Evolutionary conservation across 2,113 vertebrate genomes (phyloP), one percentile per base, ranked within the genome.

Genomic region (Chrysochloris asiatica): DNA sequence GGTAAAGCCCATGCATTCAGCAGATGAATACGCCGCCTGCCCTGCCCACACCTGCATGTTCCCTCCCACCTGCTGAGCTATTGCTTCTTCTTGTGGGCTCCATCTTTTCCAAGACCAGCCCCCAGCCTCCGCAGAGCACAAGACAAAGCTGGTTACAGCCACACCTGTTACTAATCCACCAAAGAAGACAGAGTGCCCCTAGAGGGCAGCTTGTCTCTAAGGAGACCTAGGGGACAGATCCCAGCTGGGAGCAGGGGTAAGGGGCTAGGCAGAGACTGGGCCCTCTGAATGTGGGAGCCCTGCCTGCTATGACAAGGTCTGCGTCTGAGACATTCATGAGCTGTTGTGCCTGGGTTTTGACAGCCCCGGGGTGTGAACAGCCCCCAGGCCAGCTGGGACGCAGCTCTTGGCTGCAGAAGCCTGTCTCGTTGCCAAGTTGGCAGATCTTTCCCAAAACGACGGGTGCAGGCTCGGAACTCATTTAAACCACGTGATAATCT

Each of bases 321-420:
- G n/a, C n/a, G 26, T 67, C 38, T 63, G 38, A 41, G 77, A 75
- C n/a, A 4, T 69, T 59, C 79, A 33, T 33, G 93, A 86, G 28
- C 52, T 2, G 0, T 61, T 33, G 2, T 67, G 78, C 65, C 54
- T 26, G 50, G 45, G 61, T 43, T 72, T 87, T 81, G 93, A 89
- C 24, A 65, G 72, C 77, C 73, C 75, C 12, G 28, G 63, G 7
- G 21, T 54, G 24, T 54, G 89, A 76, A 47, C 63, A 88, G 73
- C 54, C 84, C 87, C 83, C 88, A 59, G 88, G 11, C n/a, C 90
- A 93, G 78, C 38, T 92, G 94, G 84, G 90, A 85, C 13, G 2
- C 63, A 41, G 84, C 13, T 63, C 43, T 93, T 93, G 77, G 11
- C 79, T 90, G 67, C 73, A 3, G 94, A 63, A 12, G 2, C 56